A percentile compares a stretch with the other conserved stretches of the same genome.
These are phyloP conservation scores for Henricia sp. DNA, from an alignment of 53 echinoderm and acorn worm species.

Conservation along the genomic window DNA sequence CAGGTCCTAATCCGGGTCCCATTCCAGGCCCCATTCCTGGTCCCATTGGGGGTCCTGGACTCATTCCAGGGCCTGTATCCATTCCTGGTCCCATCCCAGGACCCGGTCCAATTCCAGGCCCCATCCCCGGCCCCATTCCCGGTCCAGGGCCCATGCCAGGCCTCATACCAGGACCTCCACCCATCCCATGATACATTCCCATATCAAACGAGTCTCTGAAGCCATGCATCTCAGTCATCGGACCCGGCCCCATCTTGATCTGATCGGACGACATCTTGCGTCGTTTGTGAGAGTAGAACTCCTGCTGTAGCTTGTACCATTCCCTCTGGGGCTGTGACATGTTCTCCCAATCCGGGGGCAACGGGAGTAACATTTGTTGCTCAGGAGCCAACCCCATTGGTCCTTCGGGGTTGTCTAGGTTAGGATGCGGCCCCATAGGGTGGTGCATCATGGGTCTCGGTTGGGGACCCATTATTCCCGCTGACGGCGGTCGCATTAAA, in stretches of 20 bases:
- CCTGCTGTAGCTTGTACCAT: slow-evolving; percentile 97
- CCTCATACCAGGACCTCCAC: no score
- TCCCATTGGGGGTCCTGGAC: no score
- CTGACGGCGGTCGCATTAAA: slow-evolving; percentile 72
- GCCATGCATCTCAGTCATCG: no score
- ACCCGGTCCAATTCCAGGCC: no score
- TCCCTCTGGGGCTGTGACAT: slow-evolving; percentile 91
- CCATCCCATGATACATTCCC: no score
- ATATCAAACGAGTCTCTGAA: slow-evolving; percentile 55
- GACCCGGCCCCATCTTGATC: slow-evolving; percentile 76
- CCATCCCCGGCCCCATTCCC: no score
- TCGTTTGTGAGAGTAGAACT: slow-evolving; percentile 88
- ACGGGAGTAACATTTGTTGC: slow-evolving; percentile 76
- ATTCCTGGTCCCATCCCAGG: no score
- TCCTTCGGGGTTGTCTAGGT: slow-evolving; percentile 74
- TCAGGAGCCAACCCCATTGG: slow-evolving; percentile 80
- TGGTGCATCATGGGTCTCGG: slow-evolving; percentile 79
- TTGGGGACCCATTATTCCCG: slow-evolving; percentile 81
- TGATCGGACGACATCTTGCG: slow-evolving; percentile 87
- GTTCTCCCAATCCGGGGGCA: slow-evolving; percentile 87
- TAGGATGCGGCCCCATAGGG: slow-evolving; percentile 78
- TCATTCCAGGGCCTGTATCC: no score
- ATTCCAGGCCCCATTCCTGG: no score
- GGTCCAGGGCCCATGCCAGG: no score
- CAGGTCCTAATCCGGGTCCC: no score